Evolutionary conservation across 2,113 vertebrate species (phyloP), one percentile per base, ranked within the genome.

Genomic region (Salvator merianae): DNA sequence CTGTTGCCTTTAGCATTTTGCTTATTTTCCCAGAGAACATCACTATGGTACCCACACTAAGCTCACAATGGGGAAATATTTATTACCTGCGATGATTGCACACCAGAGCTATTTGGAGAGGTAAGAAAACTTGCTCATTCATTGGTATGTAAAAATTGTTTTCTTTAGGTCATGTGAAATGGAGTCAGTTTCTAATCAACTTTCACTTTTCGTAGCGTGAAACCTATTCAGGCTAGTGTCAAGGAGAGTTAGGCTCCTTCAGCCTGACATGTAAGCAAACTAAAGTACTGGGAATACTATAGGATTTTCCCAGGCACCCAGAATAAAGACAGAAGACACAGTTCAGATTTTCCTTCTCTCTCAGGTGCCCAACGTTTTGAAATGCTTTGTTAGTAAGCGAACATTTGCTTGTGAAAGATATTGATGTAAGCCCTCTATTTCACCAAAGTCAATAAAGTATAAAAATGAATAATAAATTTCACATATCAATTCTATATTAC

Each of bases 131-230:
- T 78, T 1, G 2, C 65, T 92, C 86, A 90, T 83, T 95, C 84
- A 74, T 84, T 89, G 77, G 86, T 91, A 89, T 84, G 88, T 86
- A 95, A 94, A 94, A 95, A 91, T 83, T 88, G 77, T 91, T 95
- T 95, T 94, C 94, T 93, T 95, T 91, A 91, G 89, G 83, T 92
- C 89, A 90, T 79, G 86, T 81, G 90, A 94, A 95, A 94, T 81
- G 85, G 88, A 93, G 68, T 75, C 88, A 79, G 91, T 93, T 96
- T 96, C 95, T 94, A 95, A 95, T 94, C 92, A 95, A 93, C 93
- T 92, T 95, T 94, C 91, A 91, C 92, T 92, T 93, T 85, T 93
- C 86, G 87, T 76, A 92, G 86, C 75, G 88, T 93, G 91, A 94
- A 94, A 89, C 86, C 87, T 82, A 94, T 93, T 88, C 87, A 89